Evolutionary conservation across 2,113 vertebrate genomes (phyloP).

Genomic region (Neogobius melanostomus): DNA sequence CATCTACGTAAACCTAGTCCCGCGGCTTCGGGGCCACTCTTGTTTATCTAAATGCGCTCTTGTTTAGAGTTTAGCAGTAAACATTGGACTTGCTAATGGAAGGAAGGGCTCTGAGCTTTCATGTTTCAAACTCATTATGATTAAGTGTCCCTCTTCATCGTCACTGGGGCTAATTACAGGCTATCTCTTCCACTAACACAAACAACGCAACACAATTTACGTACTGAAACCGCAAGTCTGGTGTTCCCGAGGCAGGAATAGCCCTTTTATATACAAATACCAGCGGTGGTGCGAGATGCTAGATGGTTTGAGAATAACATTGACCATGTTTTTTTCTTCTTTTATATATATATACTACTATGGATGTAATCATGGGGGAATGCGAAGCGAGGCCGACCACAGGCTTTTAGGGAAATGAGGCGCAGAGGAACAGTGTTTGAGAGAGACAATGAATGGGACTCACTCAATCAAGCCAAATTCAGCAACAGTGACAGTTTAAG

Average conservation of each 20-base stretch:
- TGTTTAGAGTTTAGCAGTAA: conserved; percentile 74
- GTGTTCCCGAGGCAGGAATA: conserved; percentile 59
- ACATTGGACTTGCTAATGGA: conserved; percentile 74
- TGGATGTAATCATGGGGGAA: conserved; percentile 58
- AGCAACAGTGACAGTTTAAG: conserved; percentile 10
- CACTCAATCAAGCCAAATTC: conserved; percentile 20
- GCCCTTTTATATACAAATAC: conserved; percentile 55
- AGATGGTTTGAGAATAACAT: conserved; percentile 21
- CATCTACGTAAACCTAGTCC: conserved; percentile 53
- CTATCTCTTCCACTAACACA: conserved; percentile 60
- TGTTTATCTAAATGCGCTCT: conserved; percentile 71
- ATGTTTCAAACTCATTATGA: conserved; percentile 64
- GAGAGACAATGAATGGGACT: conserved; percentile 41
- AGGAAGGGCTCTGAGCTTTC: conserved; percentile 59
- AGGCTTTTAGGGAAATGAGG: conserved; percentile 51
- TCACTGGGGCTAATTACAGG: conserved; percentile 66
- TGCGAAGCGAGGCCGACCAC: conserved; percentile 49
- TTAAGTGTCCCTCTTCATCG: conserved; percentile 65
- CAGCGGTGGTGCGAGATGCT: conserved; percentile 63
- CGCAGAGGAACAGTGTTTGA: conserved; percentile 20
- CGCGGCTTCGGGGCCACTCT: conserved; percentile 45
- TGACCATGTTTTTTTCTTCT: conserved; percentile 41
- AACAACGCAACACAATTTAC: conserved; percentile 67
- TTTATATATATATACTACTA: background rate
- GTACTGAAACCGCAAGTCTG: conserved; percentile 47